phyloP scores from a whole-genome alignment of 2,113 vertebrate genomes.

The Lasiurus borealis region DNA sequence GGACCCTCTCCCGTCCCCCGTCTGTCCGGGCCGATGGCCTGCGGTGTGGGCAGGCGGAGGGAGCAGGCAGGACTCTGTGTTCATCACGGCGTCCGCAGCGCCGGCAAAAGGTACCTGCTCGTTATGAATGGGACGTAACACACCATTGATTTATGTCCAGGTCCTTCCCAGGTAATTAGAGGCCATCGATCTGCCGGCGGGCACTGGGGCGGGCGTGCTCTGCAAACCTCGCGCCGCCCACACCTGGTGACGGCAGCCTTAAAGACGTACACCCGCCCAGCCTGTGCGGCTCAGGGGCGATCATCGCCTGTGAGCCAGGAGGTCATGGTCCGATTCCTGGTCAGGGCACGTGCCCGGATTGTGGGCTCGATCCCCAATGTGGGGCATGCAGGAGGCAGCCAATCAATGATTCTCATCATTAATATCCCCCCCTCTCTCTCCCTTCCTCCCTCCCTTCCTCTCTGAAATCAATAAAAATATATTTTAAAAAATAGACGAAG shows the following conservation, averaged over 20 bases:
- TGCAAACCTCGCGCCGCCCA: constrained; percentile 83
- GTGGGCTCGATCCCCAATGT: too few species aligned
- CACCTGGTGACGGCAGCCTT: constrained; percentile 81
- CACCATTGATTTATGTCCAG: constrained; percentile 88
- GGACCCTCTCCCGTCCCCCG: constrained; percentile 68
- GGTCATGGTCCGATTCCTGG: too few species aligned
- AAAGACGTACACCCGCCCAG: constrained; percentile 76
- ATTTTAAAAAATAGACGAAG: not conserved
- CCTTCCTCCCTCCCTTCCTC: too few species aligned
- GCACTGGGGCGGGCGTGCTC: constrained; percentile 75
- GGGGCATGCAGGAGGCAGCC: too few species aligned
- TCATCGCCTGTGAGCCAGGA: too few species aligned
- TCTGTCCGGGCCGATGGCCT: constrained; percentile 78
- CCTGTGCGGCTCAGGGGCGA: too few species aligned
- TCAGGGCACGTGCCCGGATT: too few species aligned
- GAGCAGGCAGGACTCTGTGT: constrained; percentile 83
- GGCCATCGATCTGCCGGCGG: constrained; percentile 87
- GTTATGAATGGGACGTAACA: constrained; percentile 86
- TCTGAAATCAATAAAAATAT: too few species aligned
- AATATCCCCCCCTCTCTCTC: too few species aligned
- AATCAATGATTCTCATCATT: too few species aligned
- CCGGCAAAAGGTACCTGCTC: constrained; percentile 85
- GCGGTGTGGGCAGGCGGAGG: constrained; percentile 74
- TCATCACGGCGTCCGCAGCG: constrained; percentile 81
- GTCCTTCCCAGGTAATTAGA: constrained; percentile 90